phyloP scores from a whole-genome alignment of 2,888 invertebrate genomes.

The Xylota sylvarum region DNA sequence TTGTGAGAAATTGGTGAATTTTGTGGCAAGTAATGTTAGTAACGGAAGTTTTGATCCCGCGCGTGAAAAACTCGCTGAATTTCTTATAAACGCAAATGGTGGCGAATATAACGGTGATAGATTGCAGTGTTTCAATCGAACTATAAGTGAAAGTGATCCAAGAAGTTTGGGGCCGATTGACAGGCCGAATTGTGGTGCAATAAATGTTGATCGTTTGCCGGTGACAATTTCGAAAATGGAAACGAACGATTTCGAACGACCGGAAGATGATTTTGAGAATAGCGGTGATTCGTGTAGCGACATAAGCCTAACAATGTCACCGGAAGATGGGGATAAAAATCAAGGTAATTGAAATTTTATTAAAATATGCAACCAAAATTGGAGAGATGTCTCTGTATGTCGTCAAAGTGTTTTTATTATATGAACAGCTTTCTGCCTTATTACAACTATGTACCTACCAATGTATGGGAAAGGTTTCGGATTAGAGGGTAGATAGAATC shows the following conservation, averaged over 20 bases:
- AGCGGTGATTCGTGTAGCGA: conserved; percentile 84
- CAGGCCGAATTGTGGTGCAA: conserved; percentile 52
- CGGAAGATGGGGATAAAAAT: conserved; percentile 83
- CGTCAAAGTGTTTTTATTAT: too few relatives aligned
- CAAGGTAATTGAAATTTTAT: conserved; percentile 80
- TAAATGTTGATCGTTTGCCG: conserved; percentile 58
- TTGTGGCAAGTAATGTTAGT: conserved; percentile 79
- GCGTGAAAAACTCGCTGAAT: conserved; percentile 77
- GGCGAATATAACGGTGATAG: conserved; percentile 65
- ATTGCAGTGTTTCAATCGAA: conserved; percentile 72
- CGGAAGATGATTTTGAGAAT: conserved; percentile 83
- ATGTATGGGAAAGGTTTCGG: too few relatives aligned
- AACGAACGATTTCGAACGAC: conserved; percentile 57
- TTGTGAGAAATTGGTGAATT: conserved; percentile 78
- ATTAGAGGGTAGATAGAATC: too few relatives aligned
- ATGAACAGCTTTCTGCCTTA: too few relatives aligned
- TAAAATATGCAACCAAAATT: too few relatives aligned
- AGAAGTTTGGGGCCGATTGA: conserved; percentile 58
- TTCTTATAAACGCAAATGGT: conserved; percentile 73
- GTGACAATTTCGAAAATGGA: conserved; percentile 66
- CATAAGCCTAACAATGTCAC: conserved; percentile 84
- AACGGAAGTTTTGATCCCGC: conserved; percentile 76
- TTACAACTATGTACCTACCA: too few relatives aligned
- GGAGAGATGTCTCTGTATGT: too few relatives aligned
- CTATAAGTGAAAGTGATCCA: conserved; percentile 61